A percentile compares a stretch with the other conserved stretches of the same genome.
These are phyloP conservation scores for Stichopus chloronotus DNA, from an alignment of 35 echinoderm and acorn worm genomes.

Conservation along the genomic window DNA sequence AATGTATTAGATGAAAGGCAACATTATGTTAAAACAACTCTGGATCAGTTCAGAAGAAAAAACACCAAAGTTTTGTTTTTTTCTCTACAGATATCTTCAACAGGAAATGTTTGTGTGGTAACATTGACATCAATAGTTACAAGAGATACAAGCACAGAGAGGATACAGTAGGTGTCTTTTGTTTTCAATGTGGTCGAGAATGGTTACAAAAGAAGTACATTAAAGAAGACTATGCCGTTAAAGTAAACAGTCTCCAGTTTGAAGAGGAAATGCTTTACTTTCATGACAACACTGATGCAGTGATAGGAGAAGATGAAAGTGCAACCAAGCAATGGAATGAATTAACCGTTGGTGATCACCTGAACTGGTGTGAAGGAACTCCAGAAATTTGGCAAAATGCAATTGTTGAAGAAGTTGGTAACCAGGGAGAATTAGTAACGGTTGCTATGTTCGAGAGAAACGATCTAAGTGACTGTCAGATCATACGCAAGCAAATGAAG, in stretches of 20 bases:
- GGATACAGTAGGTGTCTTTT: not conserved
- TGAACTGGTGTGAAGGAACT: not conserved
- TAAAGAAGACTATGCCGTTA: not conserved
- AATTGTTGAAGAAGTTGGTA: not conserved
- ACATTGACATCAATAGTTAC: not conserved
- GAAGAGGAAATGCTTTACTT: not conserved
- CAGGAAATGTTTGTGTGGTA: not conserved
- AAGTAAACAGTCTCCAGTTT: not conserved
- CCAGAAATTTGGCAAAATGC: not conserved
- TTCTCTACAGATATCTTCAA: not conserved
- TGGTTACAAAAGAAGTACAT: not conserved
- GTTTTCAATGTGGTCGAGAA: not conserved
- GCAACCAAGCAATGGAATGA: too few species aligned
- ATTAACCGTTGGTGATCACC: not conserved
- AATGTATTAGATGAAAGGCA: too few species aligned
- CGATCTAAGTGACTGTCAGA: not conserved
- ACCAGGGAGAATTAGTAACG: not conserved
- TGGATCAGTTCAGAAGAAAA: too few species aligned
- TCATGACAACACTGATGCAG: not conserved
- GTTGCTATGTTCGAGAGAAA: not conserved
- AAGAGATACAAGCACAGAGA: not conserved
- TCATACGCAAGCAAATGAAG: not conserved
- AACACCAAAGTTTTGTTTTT: not conserved
- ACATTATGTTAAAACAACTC: too few species aligned
- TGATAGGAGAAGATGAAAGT: not conserved